Percentiles rank a stretch among this genome's conserved stretches.
Conservation (phyloP, 2,113 vertebrate genomes). For the Hepsetus odoe region DNA sequence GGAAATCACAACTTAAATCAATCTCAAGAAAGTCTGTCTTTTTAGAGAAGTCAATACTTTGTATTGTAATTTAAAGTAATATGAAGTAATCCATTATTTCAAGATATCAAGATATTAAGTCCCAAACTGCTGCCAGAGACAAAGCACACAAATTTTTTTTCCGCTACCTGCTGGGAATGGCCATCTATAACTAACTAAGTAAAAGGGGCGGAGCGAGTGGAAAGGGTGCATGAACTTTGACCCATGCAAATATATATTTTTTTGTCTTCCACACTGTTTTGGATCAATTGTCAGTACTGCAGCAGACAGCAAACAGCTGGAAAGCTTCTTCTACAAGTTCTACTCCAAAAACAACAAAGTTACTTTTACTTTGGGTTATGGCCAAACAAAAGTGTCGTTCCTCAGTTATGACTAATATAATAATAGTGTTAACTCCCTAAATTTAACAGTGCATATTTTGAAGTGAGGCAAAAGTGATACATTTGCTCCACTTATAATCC, state of each 20-base stretch:
- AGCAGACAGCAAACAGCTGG: neutral
- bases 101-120: no score
- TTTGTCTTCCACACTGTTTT: neutral
- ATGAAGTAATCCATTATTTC: no score
- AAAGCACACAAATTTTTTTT: neutral
- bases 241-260: neutral
- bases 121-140: slow-evolving; percentile 7
- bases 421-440: slow-evolving; percentile 1
- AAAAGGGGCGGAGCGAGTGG: neutral
- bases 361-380: neutral
- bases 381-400: neutral
- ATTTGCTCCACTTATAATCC: neutral
- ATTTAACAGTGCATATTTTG: slow-evolving; percentile 33
- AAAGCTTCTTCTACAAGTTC: neutral
- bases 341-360: neutral
- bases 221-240: neutral
- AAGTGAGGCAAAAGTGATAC: slow-evolving; percentile 4
- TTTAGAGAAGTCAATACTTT: no score
- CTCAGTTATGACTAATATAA: neutral
- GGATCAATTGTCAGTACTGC: neutral
- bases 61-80: no score
- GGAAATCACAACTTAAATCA: no score
- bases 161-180: neutral
- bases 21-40: no score
- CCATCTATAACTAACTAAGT: neutral